These are phyloP conservation scores for Scomber japonicus DNA, from an alignment of 2,113 vertebrate species.

Conservation along the genomic window DNA sequence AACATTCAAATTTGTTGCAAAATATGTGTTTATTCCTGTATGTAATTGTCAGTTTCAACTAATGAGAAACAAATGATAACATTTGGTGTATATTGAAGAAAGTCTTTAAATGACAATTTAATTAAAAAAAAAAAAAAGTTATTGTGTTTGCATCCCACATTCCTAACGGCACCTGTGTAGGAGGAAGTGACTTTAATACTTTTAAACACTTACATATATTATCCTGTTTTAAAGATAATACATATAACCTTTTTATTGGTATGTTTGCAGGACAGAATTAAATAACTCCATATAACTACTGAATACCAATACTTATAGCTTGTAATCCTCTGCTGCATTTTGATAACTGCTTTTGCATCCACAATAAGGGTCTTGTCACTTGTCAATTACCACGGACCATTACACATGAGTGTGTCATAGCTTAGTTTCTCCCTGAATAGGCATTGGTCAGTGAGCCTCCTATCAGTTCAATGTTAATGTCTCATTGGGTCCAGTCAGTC, in stretches of 20 bases:
- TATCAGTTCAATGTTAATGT: conserved; percentile 87
- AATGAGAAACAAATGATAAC: not conserved
- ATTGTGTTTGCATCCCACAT: not conserved
- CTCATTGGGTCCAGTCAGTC: conserved; percentile 73
- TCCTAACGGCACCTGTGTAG: not conserved
- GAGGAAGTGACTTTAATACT: not conserved
- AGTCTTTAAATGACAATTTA: not conserved
- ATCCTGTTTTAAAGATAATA: not conserved
- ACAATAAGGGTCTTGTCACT: conserved; percentile 74
- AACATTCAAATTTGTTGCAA: too few relatives aligned
- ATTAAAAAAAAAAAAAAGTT: not conserved
- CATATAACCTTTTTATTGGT: not conserved
- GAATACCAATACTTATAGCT: conserved; percentile 26
- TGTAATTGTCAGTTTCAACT: not conserved
- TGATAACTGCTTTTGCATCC: conserved; percentile 57
- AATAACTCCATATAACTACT: conserved; percentile 18
- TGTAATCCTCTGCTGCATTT: conserved; percentile 58
- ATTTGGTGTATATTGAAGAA: not conserved
- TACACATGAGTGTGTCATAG: conserved; percentile 78
- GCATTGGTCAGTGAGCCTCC: conserved; percentile 70
- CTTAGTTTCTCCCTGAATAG: conserved; percentile 57
- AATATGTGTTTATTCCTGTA: not conserved
- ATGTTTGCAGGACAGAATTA: conserved; percentile 13
- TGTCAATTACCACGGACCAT: conserved; percentile 82
- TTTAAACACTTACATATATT: not conserved